These are phyloP conservation scores for Sinotaia quadrata DNA, from an alignment of 2,888 invertebrate genomes.

Conservation along the genomic window DNA sequence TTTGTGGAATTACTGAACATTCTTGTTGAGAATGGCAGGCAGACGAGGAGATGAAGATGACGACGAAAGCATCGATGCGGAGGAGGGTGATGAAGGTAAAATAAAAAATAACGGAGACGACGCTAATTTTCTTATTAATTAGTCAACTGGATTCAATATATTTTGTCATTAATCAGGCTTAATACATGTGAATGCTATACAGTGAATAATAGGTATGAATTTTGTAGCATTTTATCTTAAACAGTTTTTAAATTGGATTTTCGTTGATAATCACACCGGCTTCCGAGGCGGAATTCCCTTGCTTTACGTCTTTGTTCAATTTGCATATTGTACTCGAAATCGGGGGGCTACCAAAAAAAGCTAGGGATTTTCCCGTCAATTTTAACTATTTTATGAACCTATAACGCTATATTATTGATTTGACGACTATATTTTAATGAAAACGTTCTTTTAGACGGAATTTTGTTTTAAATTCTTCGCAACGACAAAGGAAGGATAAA, in stretches of 20 bases:
- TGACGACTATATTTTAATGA: no score
- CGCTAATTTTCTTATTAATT: conserved; percentile 6
- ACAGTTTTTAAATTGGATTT: no score
- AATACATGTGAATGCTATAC: no score
- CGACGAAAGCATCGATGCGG: conserved; percentile 57
- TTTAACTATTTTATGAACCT: no score
- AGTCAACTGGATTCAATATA: not conserved
- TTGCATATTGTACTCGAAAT: conserved; percentile 52
- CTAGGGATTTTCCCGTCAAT: conserved; percentile 33
- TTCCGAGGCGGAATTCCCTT: conserved; percentile 41
- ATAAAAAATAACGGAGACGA: not conserved
- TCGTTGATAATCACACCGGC: not conserved
- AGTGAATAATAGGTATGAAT: no score
- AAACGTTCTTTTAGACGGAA: no score
- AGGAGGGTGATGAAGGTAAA: conserved; percentile 50
- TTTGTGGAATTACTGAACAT: no score
- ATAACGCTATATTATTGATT: no score
- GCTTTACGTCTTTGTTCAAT: conserved; percentile 54
- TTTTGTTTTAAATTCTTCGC: no score
- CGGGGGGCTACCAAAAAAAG: conserved; percentile 35
- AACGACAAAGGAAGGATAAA: conserved; percentile 44
- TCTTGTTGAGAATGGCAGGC: conserved; percentile 31
- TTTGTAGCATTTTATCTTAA: not conserved
- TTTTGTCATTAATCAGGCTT: no score
- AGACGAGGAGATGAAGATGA: conserved; percentile 55